A percentile compares a stretch with the other conserved stretches of the same genome.
phyloP scores from a whole-genome alignment of 2,797 vertebrate genomes.

The Peromyscus attwateri region DNA sequence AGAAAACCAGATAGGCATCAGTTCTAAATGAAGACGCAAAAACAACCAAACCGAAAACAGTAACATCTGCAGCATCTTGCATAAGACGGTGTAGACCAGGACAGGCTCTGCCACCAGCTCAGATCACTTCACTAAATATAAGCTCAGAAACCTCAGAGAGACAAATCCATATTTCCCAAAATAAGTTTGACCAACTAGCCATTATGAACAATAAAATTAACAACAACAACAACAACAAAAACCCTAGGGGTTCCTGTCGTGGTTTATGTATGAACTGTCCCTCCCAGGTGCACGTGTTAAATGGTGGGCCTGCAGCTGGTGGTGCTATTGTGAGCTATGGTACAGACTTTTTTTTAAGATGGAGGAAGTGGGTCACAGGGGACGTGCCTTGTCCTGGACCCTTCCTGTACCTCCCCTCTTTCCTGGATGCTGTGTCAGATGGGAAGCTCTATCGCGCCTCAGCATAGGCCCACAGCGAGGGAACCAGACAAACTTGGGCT shows the following conservation, averaged over 20 bases:
- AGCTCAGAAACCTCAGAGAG: neutral
- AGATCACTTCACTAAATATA: neutral
- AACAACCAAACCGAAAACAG: neutral
- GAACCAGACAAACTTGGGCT: neutral
- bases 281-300: neutral
- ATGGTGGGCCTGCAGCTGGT: neutral
- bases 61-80: accelerated
- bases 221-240: neutral
- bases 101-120: neutral
- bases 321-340: neutral
- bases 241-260: neutral
- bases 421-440: neutral
- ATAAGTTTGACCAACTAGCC: neutral
- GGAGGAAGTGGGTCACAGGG: neutral
- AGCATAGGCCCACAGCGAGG: neutral
- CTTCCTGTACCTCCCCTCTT: neutral
- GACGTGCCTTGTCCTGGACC: neutral
- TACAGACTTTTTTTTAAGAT: neutral
- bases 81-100: accelerated
- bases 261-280: neutral
- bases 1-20: neutral
- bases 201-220: neutral
- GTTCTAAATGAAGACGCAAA: neutral
- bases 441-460: neutral
- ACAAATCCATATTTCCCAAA: neutral